These are phyloP conservation scores for Neodiprion pinetum DNA, from an alignment of 1,140 invertebrate genomes.

Conservation along the genomic window DNA sequence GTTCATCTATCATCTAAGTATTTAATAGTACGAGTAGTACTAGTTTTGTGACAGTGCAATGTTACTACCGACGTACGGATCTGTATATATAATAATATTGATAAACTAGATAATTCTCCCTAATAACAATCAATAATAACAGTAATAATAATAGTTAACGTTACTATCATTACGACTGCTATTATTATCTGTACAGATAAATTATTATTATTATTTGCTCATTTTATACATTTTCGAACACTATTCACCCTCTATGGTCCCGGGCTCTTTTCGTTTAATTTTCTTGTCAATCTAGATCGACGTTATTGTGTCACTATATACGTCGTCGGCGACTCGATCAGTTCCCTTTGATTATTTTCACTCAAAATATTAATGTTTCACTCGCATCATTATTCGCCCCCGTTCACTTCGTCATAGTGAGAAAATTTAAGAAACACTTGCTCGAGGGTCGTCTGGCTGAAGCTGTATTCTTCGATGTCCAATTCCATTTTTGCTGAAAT, in stretches of 20 bases:
- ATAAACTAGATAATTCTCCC: constrained; percentile 2
- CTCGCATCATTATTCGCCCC: constrained; percentile 49
- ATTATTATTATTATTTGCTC: not conserved
- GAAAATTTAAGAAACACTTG: constrained; percentile 89
- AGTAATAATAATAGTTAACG: constrained; percentile 2
- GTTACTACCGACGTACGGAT: not conserved
- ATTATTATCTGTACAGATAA: constrained; percentile 8
- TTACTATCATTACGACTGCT: constrained; percentile 12
- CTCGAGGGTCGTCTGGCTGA: constrained; percentile 85
- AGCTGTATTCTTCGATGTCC: constrained; percentile 82
- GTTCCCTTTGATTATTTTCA: not conserved
- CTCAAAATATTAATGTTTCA: constrained; percentile 29
- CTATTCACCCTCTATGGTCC: constrained; percentile 5
- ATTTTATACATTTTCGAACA: not conserved
- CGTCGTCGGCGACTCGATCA: too few species aligned
- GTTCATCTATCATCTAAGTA: not conserved
- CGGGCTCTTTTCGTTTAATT: not conserved
- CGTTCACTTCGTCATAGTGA: constrained; percentile 71
- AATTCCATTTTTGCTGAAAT: constrained; percentile 74
- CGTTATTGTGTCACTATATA: too few species aligned
- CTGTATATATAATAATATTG: not conserved
- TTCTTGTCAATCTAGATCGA: not conserved
- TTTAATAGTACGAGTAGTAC: not conserved
- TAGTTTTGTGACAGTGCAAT: not conserved
- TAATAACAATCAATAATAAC: constrained; percentile 15